Base-by-base conservation (phyloP, 2,797 vertebrate species). In the Cuculus canorus region DNA sequence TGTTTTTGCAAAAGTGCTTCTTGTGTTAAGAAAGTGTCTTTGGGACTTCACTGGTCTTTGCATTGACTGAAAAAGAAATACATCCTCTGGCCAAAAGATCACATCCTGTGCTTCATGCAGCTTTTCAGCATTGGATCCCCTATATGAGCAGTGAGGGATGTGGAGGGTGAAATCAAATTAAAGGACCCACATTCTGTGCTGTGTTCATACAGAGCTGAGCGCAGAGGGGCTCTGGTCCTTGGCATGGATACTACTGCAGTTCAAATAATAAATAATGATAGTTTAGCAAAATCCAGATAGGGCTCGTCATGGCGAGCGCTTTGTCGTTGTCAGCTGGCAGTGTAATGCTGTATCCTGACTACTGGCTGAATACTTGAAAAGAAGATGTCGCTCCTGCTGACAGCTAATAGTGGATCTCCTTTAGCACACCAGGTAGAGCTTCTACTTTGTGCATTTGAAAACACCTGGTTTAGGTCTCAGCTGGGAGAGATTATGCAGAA, bases 401-500 rank as follows among this genome's bases (percentile, higher is more conserved):
- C 90, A 95, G 78, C 64, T 95, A 95, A 94, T 95, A 90, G 94
- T 93, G 86, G 84, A 84, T 96, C 88, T 94, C 78, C 90, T 95
- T 92, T 93, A 75, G 78, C 92, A 89, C 88, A 69, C 83, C 83
- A 90, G 90, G 91, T 94, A 96, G 88, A 92, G 81, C 86, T 94
- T 92, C 90, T 75, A 13, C 83, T 95, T 89, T 88, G 71, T 92
- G 83, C 83, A 87, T 97, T 93, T 95, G 83, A 82, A 97, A 97
- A 95, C 90, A 95, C 83, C 95, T 97, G 95, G 68, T 95, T 96
- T 80, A 85, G 68, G 75, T 82, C 81, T 93, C 92, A 92, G 83
- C 75, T 92, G 91, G 68, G 90, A 95, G 73, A 86, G 88, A 94
- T 92, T 88, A 90, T 95, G 88, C 91, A 93, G 88, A 92, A 93